phyloP scores from a whole-genome alignment of 2,797 vertebrate species.

The Syngnathus rostellatus region DNA sequence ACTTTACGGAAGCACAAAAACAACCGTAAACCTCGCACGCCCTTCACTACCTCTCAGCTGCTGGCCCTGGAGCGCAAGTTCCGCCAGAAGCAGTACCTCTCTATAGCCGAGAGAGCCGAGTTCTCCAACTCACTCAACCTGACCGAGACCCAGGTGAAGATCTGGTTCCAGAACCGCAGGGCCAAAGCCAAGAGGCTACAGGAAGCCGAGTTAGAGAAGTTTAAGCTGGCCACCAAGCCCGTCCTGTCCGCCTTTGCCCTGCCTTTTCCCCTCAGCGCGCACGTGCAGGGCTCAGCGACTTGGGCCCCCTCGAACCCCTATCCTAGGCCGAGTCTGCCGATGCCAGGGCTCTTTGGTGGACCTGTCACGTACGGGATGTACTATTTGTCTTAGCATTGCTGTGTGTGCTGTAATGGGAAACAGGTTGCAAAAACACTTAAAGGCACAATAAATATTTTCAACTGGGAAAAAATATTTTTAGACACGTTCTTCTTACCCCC shows the following conservation, averaged over 20 bases:
- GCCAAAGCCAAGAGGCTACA: constrained; percentile 82
- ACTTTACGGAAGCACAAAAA: constrained; percentile 80
- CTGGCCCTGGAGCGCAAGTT: constrained; percentile 81
- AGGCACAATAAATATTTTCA: constrained; percentile 11
- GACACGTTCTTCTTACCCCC: constrained; percentile 8
- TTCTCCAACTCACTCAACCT: constrained; percentile 80
- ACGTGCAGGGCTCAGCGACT: constrained; percentile 61
- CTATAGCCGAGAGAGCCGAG: constrained; percentile 80
- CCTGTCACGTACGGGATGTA: constrained; percentile 81
- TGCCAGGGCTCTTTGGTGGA: constrained; percentile 73
- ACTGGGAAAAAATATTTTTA: constrained; percentile 5
- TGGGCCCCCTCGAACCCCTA: constrained; percentile 65
- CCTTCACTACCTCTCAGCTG: constrained; percentile 81
- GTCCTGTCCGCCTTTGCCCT: constrained; percentile 74
- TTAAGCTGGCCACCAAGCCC: constrained; percentile 75
- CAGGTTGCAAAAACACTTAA: constrained; percentile 29
- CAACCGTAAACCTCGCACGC: constrained; percentile 80
- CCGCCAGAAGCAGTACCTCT: constrained; percentile 80
- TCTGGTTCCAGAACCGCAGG: constrained; percentile 82
- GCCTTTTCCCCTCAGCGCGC: constrained; percentile 73
- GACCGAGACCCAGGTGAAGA: constrained; percentile 82
- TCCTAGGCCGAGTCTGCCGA: constrained; percentile 66
- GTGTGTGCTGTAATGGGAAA: constrained; percentile 3
- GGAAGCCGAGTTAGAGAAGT: constrained; percentile 79
- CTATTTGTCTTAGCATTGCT: constrained; percentile 71